Evolutionary conservation across 1,140 invertebrate species (phyloP).

Genomic region (Orchestia grillus): DNA sequence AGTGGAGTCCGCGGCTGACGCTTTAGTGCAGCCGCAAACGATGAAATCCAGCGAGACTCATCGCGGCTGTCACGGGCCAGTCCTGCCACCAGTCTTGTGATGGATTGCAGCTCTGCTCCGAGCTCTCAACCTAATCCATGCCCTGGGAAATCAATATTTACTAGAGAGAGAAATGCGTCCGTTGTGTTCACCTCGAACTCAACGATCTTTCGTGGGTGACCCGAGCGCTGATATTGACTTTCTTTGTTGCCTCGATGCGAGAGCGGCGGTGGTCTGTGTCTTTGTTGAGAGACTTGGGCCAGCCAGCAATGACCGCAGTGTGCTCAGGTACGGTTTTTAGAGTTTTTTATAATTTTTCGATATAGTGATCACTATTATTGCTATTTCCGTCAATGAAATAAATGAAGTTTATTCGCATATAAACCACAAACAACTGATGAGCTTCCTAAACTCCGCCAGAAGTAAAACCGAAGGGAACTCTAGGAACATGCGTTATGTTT

Average conservation of each 20-base stretch:
- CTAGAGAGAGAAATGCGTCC: not conserved
- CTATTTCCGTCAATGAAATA: too few species aligned
- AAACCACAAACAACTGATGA: too few species aligned
- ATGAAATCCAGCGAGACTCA: not conserved
- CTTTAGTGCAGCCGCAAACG: not conserved
- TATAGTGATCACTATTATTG: not conserved
- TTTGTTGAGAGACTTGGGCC: not conserved
- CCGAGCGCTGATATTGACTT: not conserved
- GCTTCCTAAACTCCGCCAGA: too few species aligned
- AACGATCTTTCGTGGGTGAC: not conserved
- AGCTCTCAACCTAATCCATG: not conserved
- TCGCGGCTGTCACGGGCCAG: not conserved
- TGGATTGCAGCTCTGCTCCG: not conserved
- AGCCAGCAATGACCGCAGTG: not conserved
- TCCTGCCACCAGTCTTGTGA: not conserved
- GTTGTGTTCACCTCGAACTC: not conserved
- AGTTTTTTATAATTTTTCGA: not conserved
- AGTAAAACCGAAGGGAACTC: too few species aligned
- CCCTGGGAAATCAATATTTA: not conserved
- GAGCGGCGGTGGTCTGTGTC: not conserved
- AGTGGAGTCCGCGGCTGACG: not conserved
- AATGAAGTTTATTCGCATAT: too few species aligned
- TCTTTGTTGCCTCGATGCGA: not conserved
- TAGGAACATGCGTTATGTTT: too few species aligned
- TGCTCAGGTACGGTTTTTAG: not conserved